A percentile compares a stretch with the other conserved stretches of the same genome.
phyloP scores from a whole-genome alignment of 1,140 invertebrate species.

The Papilio helenus region DNA sequence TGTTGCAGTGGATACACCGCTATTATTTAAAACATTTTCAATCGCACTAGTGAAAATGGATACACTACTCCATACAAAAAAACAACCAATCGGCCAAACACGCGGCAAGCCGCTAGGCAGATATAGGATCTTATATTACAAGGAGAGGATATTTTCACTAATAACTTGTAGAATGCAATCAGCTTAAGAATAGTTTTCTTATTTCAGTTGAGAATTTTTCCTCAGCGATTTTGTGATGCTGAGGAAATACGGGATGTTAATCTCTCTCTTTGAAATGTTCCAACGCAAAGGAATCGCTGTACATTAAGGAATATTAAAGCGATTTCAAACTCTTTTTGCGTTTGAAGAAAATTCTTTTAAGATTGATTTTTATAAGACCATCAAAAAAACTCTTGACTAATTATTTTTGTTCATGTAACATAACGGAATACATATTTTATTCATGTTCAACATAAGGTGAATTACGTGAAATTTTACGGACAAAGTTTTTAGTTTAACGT shows the following conservation, averaged over 20 bases:
- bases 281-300: not conserved
- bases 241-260: conserved; percentile 20
- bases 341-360: not conserved
- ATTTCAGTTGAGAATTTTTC: not conserved
- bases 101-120: not conserved
- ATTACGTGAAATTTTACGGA: not conserved
- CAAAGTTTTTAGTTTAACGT: not conserved
- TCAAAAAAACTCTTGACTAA: not conserved
- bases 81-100: not conserved
- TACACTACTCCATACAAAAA: not conserved
- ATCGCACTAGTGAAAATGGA: too few species aligned
- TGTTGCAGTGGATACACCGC: too few species aligned
- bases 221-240: not conserved
- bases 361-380: not conserved
- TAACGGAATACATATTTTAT: not conserved
- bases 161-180: conserved; percentile 25
- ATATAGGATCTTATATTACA: not conserved
- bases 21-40: too few species aligned
- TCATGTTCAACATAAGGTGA: not conserved
- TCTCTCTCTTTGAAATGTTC: conserved; percentile 2
- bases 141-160: not conserved
- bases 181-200: conserved; percentile 11
- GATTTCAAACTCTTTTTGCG: not conserved
- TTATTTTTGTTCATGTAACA: not conserved
- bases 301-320: conserved; percentile 7